Base-by-base conservation (phyloP, 2,888 invertebrate genomes). In the Netelia fuscicornis region DNA sequence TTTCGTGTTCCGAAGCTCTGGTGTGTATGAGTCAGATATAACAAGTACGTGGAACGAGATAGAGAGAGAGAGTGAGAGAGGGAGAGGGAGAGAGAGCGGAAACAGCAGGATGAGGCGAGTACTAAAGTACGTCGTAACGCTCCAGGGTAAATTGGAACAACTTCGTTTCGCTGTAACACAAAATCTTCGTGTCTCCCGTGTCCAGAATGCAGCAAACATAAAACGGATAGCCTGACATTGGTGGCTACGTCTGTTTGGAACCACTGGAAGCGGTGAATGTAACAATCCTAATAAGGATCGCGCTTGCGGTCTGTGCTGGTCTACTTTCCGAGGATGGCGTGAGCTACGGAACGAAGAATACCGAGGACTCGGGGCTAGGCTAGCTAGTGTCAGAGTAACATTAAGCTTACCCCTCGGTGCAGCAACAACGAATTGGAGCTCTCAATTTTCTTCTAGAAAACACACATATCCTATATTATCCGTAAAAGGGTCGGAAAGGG, bases 201-300 rank as follows among this genome's bases (percentile, higher is more conserved):
- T 71, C 79, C 72, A 68, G 64, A 79, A 68, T 64, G 79, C 54
- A 44, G 44, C 79, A 72, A 54, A 71, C 71, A 56, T 80, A 65
- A 72, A 80, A 71, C 72, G 71, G 37, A 54, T 48, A 71, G 79
- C 62, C 37, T 48, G 62, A 78, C 78, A 25, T 62, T 56, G 76
- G 52, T n/a, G 52, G 64, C 72, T 8, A 80, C 64, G 30, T 72
- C 56, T 58, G 72, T 65, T 72, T 64, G 64, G 71, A 64, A 30
- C 6, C 64, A 54, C 25, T 9, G 20, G 23, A 6, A 9, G 72
- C 65, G 60, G 79, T 56, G 62, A 78, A 71, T 72, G 79, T 72
- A 80, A 80, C 72, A 80, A 80, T 80, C 79, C 79, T 80, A 80
- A 80, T 80, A 80, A 80, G 72, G 71, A 80, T 80, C 64, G 37